These are phyloP conservation scores for Melinopterus prodromus DNA, from an alignment of 2,888 invertebrate species.

Conservation along the genomic window DNA sequence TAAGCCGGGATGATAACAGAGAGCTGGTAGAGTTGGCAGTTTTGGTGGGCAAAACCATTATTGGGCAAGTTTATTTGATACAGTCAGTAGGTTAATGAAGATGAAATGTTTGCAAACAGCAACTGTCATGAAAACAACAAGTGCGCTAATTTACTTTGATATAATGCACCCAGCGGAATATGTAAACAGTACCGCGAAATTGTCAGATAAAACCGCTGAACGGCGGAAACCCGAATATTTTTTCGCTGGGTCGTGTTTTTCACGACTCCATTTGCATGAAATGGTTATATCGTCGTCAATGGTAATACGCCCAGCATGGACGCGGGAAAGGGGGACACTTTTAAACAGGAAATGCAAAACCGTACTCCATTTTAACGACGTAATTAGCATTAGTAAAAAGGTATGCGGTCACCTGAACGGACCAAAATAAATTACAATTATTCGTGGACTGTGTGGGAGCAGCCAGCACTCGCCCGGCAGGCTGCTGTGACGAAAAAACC, in stretches of 20 bases:
- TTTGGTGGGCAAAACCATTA: no score
- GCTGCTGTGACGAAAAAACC: neutral
- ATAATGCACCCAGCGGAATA: neutral
- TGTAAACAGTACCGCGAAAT: neutral
- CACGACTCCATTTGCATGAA: neutral
- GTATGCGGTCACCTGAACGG: slow-evolving; percentile 4
- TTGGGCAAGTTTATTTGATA: neutral
- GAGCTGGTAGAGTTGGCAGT: no score
- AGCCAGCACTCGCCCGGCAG: neutral
- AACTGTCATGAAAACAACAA: neutral
- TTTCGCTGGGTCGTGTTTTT: slow-evolving; percentile 4
- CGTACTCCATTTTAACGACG: slow-evolving; percentile 4
- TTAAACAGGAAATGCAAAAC: neutral
- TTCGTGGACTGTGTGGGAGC: neutral
- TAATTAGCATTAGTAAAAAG: slow-evolving; percentile 4
- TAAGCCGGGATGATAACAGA: no score
- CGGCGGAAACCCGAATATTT: neutral
- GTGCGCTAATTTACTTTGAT: neutral
- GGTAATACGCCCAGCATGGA: neutral
- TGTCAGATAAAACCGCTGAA: neutral
- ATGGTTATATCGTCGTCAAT: slow-evolving; percentile 4
- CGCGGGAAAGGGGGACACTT: neutral
- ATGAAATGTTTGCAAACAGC: neutral
- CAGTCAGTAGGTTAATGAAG: neutral
- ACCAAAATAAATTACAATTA: neutral